Base-by-base conservation (phyloP, 2,113 vertebrate species). In the Alethe diademata region DNA sequence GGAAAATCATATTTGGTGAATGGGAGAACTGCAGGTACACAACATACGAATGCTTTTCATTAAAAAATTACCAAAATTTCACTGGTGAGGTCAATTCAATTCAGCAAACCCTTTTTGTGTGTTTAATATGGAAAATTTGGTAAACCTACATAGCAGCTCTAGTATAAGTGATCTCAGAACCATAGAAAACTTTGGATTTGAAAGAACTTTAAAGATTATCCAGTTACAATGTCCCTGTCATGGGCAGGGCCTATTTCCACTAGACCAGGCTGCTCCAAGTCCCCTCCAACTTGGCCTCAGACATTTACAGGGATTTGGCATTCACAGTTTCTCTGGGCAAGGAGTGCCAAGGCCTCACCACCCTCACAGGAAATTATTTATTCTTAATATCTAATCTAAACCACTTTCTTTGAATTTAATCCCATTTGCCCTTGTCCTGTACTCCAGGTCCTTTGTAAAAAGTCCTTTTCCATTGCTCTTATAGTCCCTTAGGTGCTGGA, bases 171-270 rank as follows among this genome's bases (percentile, higher is more conserved):
- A 47, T 9, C 4, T 43, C 51, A 60, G 53, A 57, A 45, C 14
- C 33, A n/a, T 16, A 7, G 45, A 25, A 51, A n/a, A 51, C 2
- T 36, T 51, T 58, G 45, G 4, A 3, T 66, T 45, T 35, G 45
- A 45, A 38, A 9, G 6, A 11, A 17, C 24, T 13, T n/a, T 25
- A 74, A 29, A 73, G 12, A 19, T 33, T 29, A 28, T 24, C 3
- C 35, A 42, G 2, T 50, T 43, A 15, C 43, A 50, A 13, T 8
- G 4, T 2, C 8, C 4, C 26, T 65, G 19, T 10, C 0, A 0
- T 57, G 33, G 33, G 23, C 12, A 65, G 26, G 2, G 6, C 24
- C 6, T 19, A 28, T 8, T 73, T 60, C 19, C 11, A n/a, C 36
- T 14, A n/a, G 2, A 13, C 15, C 28, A 28, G 13, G 4, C 28